Evolutionary conservation across 2,113 vertebrate genomes (phyloP).

Genomic region (Cyprinodon brontotheroides): DNA sequence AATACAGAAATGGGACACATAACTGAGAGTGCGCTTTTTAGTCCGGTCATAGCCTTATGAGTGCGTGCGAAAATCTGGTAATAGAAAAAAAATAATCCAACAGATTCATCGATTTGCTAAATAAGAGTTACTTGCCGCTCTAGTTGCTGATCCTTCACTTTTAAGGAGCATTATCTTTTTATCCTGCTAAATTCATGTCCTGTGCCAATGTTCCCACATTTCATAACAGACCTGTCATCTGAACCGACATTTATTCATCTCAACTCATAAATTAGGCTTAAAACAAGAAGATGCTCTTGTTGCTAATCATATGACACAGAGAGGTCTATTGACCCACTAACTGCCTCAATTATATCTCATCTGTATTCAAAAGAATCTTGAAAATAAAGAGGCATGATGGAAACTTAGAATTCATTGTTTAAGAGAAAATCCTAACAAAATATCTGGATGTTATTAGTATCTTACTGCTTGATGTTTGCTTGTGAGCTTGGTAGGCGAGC

Average conservation of each 20-base stretch:
- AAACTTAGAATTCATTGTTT: neutral
- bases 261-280: neutral
- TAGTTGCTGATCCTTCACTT: neutral
- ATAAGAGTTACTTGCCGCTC: no score
- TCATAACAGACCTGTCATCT: neutral
- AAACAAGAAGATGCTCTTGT: neutral
- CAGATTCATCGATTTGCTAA: no score
- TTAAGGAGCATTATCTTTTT: neutral
- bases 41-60: no score
- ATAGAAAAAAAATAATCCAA: no score
- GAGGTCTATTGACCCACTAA: neutral
- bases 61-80: no score
- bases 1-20: no score
- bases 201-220: neutral
- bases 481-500: no score
- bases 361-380: no score
- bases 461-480: neutral
- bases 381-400: neutral
- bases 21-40: no score
- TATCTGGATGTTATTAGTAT: neutral
- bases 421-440: neutral
- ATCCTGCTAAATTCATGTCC: neutral
- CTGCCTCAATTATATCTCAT: neutral
- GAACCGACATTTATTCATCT: neutral
- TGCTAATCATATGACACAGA: neutral